Evolutionary conservation across 2,797 vertebrate species (phyloP), one percentile per base, ranked within the genome.

Genomic region (Chaenodraco wilsoni): DNA sequence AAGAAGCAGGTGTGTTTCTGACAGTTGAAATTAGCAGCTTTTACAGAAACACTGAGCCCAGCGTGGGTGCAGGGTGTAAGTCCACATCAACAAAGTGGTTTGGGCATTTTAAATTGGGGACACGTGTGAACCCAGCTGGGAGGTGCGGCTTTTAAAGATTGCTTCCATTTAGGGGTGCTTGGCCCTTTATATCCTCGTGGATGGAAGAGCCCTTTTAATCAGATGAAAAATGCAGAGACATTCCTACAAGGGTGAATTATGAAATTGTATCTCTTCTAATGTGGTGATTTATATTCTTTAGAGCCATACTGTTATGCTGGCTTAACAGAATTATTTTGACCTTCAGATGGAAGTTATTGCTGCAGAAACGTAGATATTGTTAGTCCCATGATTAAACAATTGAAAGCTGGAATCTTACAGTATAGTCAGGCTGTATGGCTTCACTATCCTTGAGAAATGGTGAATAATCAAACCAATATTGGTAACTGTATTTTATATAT

Each of bases 51-150:
- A 3, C 15, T 0, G 11, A 48, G 58, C 63, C 19, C 65, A 72
- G 63, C 2, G 17, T 71, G 76, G 72, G 62, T n/a, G 61, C 67
- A 72, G 72, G 5, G 73, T 81, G 33, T 74, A 71, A 51, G 76
- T 81, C 70, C 72, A 61, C 44, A 63, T 78, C 58, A 6, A 69
- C 56, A 71, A 76, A 86, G 56, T 74, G 70, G 70, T 82, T 77
- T 81, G 65, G 52, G 63, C 7, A 37, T 69, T 63, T 74, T 81
- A 33, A 78, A 83, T 44, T 0, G 3, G 73, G 50, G 72, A 68
- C 72, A 67, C 12, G 1, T 56, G 56, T 71, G 74, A 76, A 74
- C 79, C 69, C 78, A 75, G 79, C 74, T 76, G 79, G 70, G 74
- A 13, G 13, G 54, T 45, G 58, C 9, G 1, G 10, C 61, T 83